These are phyloP conservation scores for Drosophila pseudoananassae DNA, from an alignment of 1,140 invertebrate genomes.

Conservation along the genomic window DNA sequence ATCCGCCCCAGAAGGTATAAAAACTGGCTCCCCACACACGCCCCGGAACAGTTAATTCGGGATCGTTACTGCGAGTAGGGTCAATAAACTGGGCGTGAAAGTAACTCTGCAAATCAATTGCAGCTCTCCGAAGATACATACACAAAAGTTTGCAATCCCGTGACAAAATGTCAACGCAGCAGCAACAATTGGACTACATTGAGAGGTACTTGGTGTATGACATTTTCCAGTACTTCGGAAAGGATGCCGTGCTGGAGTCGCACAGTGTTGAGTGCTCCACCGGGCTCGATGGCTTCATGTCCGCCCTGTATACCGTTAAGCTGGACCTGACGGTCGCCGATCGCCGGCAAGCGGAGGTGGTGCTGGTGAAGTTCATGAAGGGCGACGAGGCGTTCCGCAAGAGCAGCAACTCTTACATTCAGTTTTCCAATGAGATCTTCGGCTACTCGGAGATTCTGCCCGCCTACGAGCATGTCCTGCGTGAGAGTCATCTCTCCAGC, in stretches of 20 bases:
- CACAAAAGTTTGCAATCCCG: not conserved
- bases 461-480: conserved; percentile 65
- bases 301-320: conserved; percentile 70
- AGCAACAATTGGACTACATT: conserved; percentile 70
- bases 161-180: conserved; percentile 54
- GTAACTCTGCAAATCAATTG: conserved; percentile 2
- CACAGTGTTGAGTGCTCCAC: conserved; percentile 58
- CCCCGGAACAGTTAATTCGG: too few species aligned
- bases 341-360: conserved; percentile 36
- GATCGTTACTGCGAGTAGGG: not conserved
- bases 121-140: conserved; percentile 1
- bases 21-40: too few species aligned
- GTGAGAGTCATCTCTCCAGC: conserved; percentile 46
- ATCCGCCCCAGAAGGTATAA: too few species aligned
- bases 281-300: conserved; percentile 80
- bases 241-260: conserved; percentile 32
- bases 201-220: conserved; percentile 64
- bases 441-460: conserved; percentile 69
- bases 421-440: conserved; percentile 76
- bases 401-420: conserved; percentile 68
- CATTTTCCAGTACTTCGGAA: conserved; percentile 59
- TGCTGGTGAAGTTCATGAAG: conserved; percentile 80
- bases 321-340: conserved; percentile 46
- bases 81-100: conserved; percentile 1
- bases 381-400: conserved; percentile 64